phyloP scores from a whole-genome alignment of 2,888 invertebrate genomes.

The Marronus borbonicus region DNA sequence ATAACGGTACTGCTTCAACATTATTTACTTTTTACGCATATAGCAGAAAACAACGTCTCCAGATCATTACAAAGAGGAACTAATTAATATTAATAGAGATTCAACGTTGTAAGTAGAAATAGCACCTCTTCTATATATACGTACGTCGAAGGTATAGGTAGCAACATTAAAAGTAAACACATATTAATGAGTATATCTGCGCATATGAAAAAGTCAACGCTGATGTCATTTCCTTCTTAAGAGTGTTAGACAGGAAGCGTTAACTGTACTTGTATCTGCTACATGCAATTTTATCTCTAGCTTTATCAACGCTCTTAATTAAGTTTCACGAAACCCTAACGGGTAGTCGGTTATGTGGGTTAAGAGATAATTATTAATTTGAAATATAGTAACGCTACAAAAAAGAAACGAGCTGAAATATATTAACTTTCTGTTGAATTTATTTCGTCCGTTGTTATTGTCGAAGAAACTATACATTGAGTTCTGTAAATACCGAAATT shows the following conservation, averaged over 20 bases:
- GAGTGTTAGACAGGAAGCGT: conserved; percentile 36
- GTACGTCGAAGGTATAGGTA: not conserved
- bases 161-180: not conserved
- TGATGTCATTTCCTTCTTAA: conserved; percentile 44
- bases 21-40: conserved; percentile 8
- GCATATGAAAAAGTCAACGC: conserved; percentile 25
- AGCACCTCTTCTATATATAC: not conserved
- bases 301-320: conserved; percentile 40
- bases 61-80: conserved; percentile 17
- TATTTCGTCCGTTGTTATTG: not conserved
- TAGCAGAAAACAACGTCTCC: conserved; percentile 5
- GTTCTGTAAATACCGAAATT: not conserved
- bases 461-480: not conserved
- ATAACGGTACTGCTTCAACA: not conserved
- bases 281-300: conserved; percentile 41
- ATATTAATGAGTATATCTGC: conserved; percentile 1
- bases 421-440: not conserved
- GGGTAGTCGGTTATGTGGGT: conserved; percentile 33
- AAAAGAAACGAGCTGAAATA: not conserved
- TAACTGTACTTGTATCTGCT: conserved; percentile 40
- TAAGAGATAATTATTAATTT: conserved; percentile 27
- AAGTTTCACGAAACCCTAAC: conserved; percentile 36
- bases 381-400: not conserved
- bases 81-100: conserved; percentile 23
- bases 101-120: not conserved